Base-by-base conservation (phyloP, 2,797 vertebrate genomes). In the Megalops cyprinoides region DNA sequence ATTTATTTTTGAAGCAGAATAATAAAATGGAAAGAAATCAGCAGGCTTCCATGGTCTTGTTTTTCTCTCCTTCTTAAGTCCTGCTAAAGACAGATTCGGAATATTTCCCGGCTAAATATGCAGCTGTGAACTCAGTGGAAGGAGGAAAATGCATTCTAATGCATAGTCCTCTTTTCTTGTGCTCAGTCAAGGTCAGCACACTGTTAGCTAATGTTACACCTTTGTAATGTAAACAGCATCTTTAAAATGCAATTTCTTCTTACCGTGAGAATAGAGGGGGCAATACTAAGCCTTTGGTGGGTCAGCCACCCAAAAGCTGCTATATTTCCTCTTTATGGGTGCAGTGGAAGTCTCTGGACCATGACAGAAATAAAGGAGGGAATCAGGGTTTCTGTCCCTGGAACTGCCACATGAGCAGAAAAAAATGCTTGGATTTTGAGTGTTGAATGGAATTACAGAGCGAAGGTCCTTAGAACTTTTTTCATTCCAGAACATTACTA, bases 371-470 rank as follows among this genome's bases (percentile, higher is more conserved):
- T 84, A 83, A 88, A 89, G 92, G 91, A 91, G 90, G 89, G 90
- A 90, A 91, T 92, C 91, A 92, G 91, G 90, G 90, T 88, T 91
- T 89, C 89, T 91, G 89, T 89, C 87, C 87, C 91, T 89, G 91
- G 89, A 87, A 90, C 87, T 89, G 87, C 91, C 91, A 93, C 92
- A 86, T 90, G 83, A 88, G 87, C 88, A 86, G 90, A 92, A 93
- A 42, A n/a, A n/a, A 3, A 92, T 92, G 91, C 91, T 93, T 93
- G 92, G 91, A 92, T 93, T 93, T 91, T 91, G 90, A 92, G 92
- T 87, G 87, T 86, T 78, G 90, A 92, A 91, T 91, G 89, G 89
- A 90, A 93, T 92, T 92, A 93, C 90, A 85, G 91, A 91, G 89
- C 18, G 51, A 53, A 53, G 15, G 15, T 53, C 3, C 53, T 53